phyloP scores from a whole-genome alignment of 2,113 vertebrate genomes.

The Sinocyclocheilus anshuiensis region DNA sequence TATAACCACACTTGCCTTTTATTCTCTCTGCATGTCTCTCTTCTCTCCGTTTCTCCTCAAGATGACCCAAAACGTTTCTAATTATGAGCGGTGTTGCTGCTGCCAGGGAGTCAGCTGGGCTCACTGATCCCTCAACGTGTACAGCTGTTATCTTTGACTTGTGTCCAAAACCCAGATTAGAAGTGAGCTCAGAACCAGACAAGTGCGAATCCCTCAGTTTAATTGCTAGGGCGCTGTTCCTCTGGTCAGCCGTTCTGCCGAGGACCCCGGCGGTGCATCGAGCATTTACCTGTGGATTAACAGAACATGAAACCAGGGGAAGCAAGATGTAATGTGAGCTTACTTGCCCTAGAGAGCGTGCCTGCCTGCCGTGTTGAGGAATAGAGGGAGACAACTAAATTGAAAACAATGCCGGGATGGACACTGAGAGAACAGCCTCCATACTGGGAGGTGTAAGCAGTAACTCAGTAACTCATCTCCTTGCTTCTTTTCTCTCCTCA shows the following conservation, averaged over 20 bases:
- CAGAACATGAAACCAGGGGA: slow-evolving; percentile 68
- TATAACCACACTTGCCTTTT: not conserved
- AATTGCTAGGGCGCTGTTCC: slow-evolving; percentile 70
- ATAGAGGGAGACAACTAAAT: slow-evolving; percentile 12
- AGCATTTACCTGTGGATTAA: slow-evolving; percentile 59
- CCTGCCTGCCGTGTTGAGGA: not conserved
- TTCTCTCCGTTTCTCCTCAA: slow-evolving; percentile 68
- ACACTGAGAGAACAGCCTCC: slow-evolving; percentile 27
- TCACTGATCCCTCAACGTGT: slow-evolving; percentile 88
- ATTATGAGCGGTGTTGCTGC: slow-evolving; percentile 84
- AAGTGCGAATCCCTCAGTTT: slow-evolving; percentile 78
- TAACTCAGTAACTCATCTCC: slow-evolving; percentile 11
- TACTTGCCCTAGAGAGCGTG: slow-evolving; percentile 54
- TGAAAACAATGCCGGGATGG: slow-evolving; percentile 41
- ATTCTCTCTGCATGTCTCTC: not conserved
- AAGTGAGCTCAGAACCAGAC: slow-evolving; percentile 77
- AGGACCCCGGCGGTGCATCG: slow-evolving; percentile 70
- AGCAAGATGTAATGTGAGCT: slow-evolving; percentile 67
- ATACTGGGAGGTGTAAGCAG: slow-evolving; percentile 8
- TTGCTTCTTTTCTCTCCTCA: not conserved
- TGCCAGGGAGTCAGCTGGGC: slow-evolving; percentile 83
- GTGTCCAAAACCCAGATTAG: slow-evolving; percentile 87
- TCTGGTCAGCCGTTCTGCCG: slow-evolving; percentile 72
- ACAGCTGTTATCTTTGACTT: slow-evolving; percentile 95
- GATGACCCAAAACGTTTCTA: slow-evolving; percentile 89